Base-by-base conservation (phyloP, 1,140 invertebrate species). In the Halyomorpha halys region DNA sequence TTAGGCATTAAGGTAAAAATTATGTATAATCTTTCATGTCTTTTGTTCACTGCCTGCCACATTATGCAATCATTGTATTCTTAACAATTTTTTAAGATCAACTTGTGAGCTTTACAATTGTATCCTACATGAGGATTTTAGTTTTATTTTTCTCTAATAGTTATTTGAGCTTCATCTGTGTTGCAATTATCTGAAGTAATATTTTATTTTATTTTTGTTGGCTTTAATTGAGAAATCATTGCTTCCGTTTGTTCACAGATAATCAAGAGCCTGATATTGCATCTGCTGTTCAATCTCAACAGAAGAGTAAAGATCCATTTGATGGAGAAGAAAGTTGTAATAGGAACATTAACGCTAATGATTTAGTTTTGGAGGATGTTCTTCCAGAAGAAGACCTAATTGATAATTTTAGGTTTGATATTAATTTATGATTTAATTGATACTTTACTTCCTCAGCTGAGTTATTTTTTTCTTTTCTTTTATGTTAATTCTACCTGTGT, bases 391-490 rank as follows among this genome's bases (percentile, higher is more conserved):
- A 59, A 30, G 56, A 59, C 13, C 34, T 59, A 18, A 59, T 59
- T 30, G 56, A 59, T 16, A 59, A 59, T 59, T 59, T 59, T 59
- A 59, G 56, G 56, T 59, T 14, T 27, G 21, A 3, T n/a, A 59
- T n/a, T 18, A n/a, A 4, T 56, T 15, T 3, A 56, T 56, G 2
- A 19, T 27, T 56, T 15, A 23, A 14, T n/a, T 4, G 4, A 3
- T 4, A 23, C 4, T 15, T 19, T 15, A 56, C 21, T n/a, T 56
- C 14, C 14, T 56, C 21, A 21, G 53, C 14, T 56, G n/a, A 3
- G 3, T 23, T 56, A 23, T n/a, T 27, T 23, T 56, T 56, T 19
- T 56, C 4, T 56, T 15, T 15, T 15, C 14, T n/a, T 6, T 21
- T n/a, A 6, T 15, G 4, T 13, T 4, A 3, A 49, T 49, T 13